A percentile compares a stretch with the other conserved stretches of the same genome.
Evolutionary conservation across 2,888 invertebrate species (phyloP).

Genomic region (Leucozona laternaria): DNA sequence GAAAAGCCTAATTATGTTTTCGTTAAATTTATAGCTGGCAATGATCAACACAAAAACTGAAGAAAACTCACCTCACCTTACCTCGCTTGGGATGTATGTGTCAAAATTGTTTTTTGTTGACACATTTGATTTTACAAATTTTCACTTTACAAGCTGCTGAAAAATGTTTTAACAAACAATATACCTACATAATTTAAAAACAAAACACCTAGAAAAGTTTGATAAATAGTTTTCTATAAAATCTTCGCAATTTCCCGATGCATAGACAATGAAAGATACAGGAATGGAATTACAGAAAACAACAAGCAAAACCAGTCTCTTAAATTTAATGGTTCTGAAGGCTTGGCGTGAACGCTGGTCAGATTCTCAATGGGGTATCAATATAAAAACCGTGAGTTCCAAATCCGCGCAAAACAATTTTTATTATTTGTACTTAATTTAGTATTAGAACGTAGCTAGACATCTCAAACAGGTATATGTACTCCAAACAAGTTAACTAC

Average conservation of each 20-base stretch:
- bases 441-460: background rate
- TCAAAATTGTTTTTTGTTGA: conserved; percentile 25
- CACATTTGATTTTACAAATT: background rate
- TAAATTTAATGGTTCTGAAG: conserved; percentile 85
- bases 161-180: background rate
- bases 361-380: conserved; percentile 97
- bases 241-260: conserved; percentile 1
- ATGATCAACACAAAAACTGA: background rate
- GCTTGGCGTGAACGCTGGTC: conserved; percentile 99
- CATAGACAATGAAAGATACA: conserved; percentile 80
- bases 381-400: conserved; percentile 92
- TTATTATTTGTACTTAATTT: conserved; percentile 30
- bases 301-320: conserved; percentile 92
- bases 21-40: background rate
- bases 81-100: conserved; percentile 3
- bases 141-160: background rate
- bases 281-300: conserved; percentile 91
- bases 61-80: conserved; percentile 8
- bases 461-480: background rate
- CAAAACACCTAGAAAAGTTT: background rate
- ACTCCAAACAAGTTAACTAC: too few relatives aligned
- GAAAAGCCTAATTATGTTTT: too few relatives aligned
- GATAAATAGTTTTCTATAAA: background rate
- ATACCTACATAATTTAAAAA: too few relatives aligned
- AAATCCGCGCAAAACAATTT: background rate